Conservation (phyloP, 2,113 vertebrate genomes). For the Lucifuga dentata region DNA sequence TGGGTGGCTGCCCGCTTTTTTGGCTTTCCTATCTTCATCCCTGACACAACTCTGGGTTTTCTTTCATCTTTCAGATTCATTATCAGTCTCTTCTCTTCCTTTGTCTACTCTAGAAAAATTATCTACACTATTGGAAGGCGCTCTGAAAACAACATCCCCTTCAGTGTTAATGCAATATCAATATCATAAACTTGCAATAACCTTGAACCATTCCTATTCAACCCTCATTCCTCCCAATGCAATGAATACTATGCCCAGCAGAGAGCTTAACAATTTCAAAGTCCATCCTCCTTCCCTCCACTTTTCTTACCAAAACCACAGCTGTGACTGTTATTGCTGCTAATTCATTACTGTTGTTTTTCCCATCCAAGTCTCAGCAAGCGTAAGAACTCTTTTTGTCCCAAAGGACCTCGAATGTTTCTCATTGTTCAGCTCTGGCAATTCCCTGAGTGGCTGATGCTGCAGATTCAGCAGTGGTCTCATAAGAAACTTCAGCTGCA, state of each 20-base stretch:
- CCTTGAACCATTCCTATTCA: constrained; percentile 19
- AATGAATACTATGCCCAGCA: neutral
- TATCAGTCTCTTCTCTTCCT: neutral
- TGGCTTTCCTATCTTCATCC: neutral
- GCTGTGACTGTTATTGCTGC: constrained; percentile 9
- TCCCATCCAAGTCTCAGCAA: constrained; percentile 15
- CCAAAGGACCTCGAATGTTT: constrained; percentile 35
- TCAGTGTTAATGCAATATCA: neutral
- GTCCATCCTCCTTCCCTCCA: constrained; percentile 17
- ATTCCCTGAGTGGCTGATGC: constrained; percentile 32
- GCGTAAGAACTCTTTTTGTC: constrained; percentile 41
- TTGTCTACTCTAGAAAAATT: neutral
- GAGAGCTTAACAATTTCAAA: constrained; percentile 7
- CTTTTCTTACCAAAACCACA: constrained; percentile 3
- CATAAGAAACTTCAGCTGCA: neutral
- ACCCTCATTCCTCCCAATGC: neutral
- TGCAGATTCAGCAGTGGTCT: constrained; percentile 24
- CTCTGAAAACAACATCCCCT: constrained; percentile 4
- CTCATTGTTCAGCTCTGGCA: constrained; percentile 51
- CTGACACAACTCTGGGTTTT: neutral
- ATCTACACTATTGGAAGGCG: neutral
- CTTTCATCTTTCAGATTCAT: neutral
- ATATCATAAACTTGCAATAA: constrained; percentile 3
- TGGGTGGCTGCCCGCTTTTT: constrained; percentile 12
- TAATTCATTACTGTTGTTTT: constrained; percentile 27